Evolutionary conservation across 1,140 invertebrate species (phyloP).

Genomic region (Thaumatotibia leucotreta): DNA sequence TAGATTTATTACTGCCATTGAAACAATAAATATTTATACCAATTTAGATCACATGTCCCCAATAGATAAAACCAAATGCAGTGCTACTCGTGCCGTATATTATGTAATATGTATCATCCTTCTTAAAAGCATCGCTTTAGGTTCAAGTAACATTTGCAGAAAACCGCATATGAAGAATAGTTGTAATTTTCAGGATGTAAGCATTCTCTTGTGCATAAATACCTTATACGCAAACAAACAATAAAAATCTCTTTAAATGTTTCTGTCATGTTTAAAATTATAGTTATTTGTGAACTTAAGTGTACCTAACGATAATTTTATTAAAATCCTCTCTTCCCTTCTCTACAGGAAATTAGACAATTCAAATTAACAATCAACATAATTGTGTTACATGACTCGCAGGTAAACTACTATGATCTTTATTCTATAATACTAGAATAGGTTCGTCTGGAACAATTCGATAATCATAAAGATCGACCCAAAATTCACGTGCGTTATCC

Average conservation of each 20-base stretch:
- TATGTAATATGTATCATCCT: no score
- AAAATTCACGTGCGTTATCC: constrained; percentile 48
- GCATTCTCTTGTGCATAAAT: no score
- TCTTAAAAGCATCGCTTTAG: no score
- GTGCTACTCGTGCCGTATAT: no score
- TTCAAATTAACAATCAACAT: neutral
- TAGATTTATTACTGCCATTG: neutral
- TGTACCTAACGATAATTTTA: neutral
- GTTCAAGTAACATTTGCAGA: no score
- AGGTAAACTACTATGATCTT: neutral
- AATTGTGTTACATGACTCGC: neutral
- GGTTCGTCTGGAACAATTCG: neutral
- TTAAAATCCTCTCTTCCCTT: neutral
- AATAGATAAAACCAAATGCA: no score
- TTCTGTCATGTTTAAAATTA: no score
- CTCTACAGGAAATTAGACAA: neutral
- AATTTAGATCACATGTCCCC: no score
- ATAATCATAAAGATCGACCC: constrained; percentile 1
- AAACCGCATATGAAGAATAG: no score
- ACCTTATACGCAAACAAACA: no score
- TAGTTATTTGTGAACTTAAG: neutral
- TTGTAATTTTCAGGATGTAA: no score
- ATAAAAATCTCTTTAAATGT: no score
- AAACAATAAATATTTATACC: neutral
- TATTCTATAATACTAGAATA: neutral